Conservation (phyloP, 2,797 vertebrate genomes). For the Poliocrania exsul region DNA sequence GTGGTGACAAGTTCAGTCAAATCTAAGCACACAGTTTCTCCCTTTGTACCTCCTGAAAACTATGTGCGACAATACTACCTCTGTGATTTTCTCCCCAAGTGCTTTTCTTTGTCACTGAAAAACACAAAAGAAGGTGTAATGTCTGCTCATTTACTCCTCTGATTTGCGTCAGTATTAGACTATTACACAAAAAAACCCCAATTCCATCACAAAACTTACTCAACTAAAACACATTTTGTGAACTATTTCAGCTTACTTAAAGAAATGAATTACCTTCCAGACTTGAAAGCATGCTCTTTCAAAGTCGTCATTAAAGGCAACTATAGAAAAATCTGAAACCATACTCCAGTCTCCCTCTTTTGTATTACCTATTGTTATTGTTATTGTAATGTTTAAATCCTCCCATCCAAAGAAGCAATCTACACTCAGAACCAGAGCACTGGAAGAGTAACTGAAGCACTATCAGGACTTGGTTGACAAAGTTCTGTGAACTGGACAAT, state of each 20-base stretch:
- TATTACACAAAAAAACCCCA: fast-evolving
- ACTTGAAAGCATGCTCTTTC: not conserved
- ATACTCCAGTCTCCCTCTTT: not conserved
- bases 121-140: not conserved
- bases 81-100: not conserved
- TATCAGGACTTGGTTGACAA: not conserved
- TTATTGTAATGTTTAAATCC: not conserved
- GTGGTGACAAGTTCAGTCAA: not conserved
- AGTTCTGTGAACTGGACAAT: not conserved
- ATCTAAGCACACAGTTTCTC: not conserved
- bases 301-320: not conserved
- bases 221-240: not conserved
- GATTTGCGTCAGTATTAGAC: not conserved
- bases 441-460: not conserved
- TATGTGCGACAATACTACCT: not conserved
- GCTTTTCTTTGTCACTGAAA: not conserved
- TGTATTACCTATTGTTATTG: not conserved
- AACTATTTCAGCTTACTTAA: not conserved
- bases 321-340: not conserved
- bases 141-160: not conserved
- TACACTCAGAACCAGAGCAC: not conserved
- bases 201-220: not conserved
- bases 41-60: not conserved
- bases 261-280: not conserved
- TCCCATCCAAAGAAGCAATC: not conserved